These are phyloP conservation scores for Leptodactylus fallax DNA, from an alignment of 2,797 vertebrate species.

Conservation along the genomic window DNA sequence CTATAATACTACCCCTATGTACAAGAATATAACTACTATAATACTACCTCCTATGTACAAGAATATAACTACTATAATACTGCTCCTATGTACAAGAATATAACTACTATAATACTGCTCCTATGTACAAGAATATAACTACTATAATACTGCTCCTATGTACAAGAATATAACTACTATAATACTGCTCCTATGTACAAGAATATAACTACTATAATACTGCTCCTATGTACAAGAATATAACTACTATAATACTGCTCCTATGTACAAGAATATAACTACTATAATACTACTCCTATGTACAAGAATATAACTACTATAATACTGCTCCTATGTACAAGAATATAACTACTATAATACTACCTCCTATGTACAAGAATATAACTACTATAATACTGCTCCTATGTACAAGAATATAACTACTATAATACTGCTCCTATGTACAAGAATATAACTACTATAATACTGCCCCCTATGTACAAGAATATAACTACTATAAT, in stretches of 20 bases:
- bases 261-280: conserved; percentile 19
- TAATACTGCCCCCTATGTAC: background rate
- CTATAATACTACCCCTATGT: conserved; percentile 4
- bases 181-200: background rate
- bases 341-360: conserved; percentile 5
- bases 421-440: background rate
- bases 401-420: background rate
- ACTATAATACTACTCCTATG: background rate
- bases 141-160: background rate
- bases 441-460: conserved; percentile 5
- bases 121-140: background rate
- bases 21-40: conserved; percentile 9
- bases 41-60: background rate
- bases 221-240: conserved; percentile 11
- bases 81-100: background rate
- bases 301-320: conserved; percentile 12
- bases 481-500: conserved; percentile 15
- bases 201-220: conserved; percentile 15
- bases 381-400: background rate
- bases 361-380: background rate
- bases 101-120: background rate
- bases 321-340: background rate
- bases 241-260: conserved; percentile 13
- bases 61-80: conserved; percentile 20
- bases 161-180: conserved; percentile 8